Conservation (phyloP, 2,113 vertebrate genomes). For the Noctilio leporinus region DNA sequence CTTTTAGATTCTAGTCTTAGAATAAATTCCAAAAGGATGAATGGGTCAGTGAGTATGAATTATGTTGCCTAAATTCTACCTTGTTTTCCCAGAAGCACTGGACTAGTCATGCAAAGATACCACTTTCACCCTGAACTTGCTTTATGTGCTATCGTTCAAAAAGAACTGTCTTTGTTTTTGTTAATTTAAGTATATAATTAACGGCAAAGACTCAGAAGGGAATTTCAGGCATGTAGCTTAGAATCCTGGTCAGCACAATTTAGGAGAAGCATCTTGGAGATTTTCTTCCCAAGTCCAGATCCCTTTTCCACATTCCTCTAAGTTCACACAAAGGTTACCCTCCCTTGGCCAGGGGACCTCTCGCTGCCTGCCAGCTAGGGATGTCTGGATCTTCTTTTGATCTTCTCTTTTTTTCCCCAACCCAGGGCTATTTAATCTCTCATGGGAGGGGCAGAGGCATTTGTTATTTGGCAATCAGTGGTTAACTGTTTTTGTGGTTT, state of each 20-base stretch:
- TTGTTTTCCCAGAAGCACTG: not conserved
- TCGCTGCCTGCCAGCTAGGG: not conserved
- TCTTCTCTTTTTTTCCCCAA: not conserved
- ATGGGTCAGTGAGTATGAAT: not conserved
- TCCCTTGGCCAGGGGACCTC: not conserved
- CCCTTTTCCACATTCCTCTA: slow-evolving; percentile 1
- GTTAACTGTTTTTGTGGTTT: slow-evolving; percentile 12
- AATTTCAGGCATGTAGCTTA: not conserved
- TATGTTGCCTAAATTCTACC: not conserved
- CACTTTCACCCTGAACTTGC: not conserved
- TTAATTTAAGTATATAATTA: not conserved
- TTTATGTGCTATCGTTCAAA: not conserved
- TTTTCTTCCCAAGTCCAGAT: not conserved
- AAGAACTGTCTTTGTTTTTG: not conserved
- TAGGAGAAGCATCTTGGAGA: not conserved
- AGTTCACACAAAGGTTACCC: slow-evolving; percentile 50
- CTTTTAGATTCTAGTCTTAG: not conserved
- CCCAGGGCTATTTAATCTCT: slow-evolving; percentile 28
- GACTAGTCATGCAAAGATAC: not conserved
- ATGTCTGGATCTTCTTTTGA: slow-evolving; percentile 52
- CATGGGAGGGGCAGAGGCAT: not conserved
- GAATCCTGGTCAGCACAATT: not conserved
- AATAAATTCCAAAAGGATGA: not conserved
- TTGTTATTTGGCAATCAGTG: slow-evolving; percentile 39
- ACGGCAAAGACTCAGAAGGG: not conserved